A percentile compares a stretch with the other conserved stretches of the same genome.
Evolutionary conservation across 2,797 vertebrate species (phyloP).

Genomic region (Neosilurus mollespiculum): DNA sequence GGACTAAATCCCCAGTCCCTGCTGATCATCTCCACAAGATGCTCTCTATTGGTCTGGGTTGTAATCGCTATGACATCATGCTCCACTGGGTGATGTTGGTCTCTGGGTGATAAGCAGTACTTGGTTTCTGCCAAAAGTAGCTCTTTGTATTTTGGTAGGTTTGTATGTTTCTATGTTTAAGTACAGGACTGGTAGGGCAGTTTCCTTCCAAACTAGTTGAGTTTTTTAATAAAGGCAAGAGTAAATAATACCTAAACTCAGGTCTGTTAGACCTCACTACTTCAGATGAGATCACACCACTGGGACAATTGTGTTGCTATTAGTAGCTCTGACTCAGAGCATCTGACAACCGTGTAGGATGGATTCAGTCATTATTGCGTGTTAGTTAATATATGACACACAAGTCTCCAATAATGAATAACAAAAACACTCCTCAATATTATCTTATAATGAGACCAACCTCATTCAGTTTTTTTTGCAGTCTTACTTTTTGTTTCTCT

Average conservation of each 20-base stretch:
- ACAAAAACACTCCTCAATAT: background rate
- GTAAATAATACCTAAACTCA: no score
- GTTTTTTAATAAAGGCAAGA: no score
- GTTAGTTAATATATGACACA: conserved; percentile 9
- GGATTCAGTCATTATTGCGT: conserved; percentile 26
- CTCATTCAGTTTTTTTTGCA: background rate
- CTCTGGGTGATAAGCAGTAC: background rate
- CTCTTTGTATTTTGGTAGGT: background rate
- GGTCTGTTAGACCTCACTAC: background rate
- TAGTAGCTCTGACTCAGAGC: conserved; percentile 21
- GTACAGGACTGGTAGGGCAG: background rate
- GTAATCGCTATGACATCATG: background rate
- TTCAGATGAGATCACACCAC: background rate
- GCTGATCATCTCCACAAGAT: background rate
- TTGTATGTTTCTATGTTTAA: no score
- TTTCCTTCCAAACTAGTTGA: background rate
- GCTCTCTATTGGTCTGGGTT: background rate
- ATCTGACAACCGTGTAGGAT: conserved; percentile 26
- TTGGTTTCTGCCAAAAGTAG: background rate
- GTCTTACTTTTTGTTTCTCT: background rate
- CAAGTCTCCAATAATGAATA: conserved; percentile 16
- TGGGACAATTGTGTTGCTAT: background rate
- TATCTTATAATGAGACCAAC: background rate
- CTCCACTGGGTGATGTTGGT: background rate
- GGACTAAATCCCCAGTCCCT: background rate